Evolutionary conservation across 23 tunicate species (phyloP), one percentile per base, ranked within the genome.

Genomic region (Styela plicata): DNA sequence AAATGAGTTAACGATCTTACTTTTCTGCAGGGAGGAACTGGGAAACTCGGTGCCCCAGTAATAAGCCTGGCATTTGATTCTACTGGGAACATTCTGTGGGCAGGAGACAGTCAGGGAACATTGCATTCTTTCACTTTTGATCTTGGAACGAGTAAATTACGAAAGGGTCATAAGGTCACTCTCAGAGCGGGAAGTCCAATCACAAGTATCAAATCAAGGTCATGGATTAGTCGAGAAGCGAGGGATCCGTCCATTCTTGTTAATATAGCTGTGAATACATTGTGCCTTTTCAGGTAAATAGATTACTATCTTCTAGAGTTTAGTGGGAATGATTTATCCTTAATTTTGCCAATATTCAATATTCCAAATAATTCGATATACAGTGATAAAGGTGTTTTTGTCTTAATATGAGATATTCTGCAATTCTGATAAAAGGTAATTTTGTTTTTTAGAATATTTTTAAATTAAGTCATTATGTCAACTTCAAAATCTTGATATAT

Each of bases 211-310:
- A 87, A 93, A 53, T 81, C 93, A 21, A 82, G 98, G 3, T 88
- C 98, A 16, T 93, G 98, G 98, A 83, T 88, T 1, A 93, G 93
- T 63, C 75, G 98, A 27, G 98, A 93, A 34, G 98, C 98, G 0
- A 74, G 89, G 2, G 93, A 93, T 69, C 98, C 98, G 0, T 93
- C 98, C 33, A 86, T 93, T 70, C 84, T 93, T 61, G 87, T 93
- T 24, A 93, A 93, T 61, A 83, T 85, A 22, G 80, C 94, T 21
- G 84, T 83, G 1, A 83, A 93, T 34, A 73, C 31, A 22, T 65
- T 93, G 26, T 78, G 89, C 44, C 70, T 93, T 22, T 84, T 74
- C 70, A 74, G 83, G 90, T 86, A n/a, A n/a, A n/a, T n/a, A n/a
- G n/a, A n/a, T n/a, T n/a, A n/a, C n/a, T 62, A 62, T n/a, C 20